A percentile compares a stretch with the other conserved stretches of the same genome.
Conservation (phyloP, 1,140 invertebrate genomes). For the Tetramorium simillimum region DNA sequence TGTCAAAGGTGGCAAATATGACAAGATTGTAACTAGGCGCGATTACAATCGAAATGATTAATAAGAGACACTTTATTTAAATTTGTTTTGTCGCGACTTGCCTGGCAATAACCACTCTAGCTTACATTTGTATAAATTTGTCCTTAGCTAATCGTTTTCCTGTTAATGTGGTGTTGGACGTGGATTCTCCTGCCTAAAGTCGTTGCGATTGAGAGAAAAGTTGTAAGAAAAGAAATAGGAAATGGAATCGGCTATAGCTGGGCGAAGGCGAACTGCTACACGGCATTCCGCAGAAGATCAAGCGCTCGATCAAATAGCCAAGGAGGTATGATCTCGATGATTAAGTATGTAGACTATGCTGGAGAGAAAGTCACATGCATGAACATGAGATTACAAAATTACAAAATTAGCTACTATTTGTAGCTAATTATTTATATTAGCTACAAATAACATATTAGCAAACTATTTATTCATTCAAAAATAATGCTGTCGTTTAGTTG, state of each 20-base stretch:
- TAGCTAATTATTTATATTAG: not conserved
- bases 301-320: slow-evolving; percentile 95
- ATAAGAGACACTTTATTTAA: not conserved
- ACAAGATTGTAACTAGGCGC: not conserved
- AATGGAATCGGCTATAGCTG: slow-evolving; percentile 89
- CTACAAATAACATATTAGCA: not conserved
- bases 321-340: slow-evolving; percentile 89
- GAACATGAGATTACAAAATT: slow-evolving; percentile 1
- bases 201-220: slow-evolving; percentile 39
- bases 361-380: not conserved
- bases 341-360: not conserved
- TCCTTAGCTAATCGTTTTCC: slow-evolving; percentile 60
- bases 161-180: slow-evolving; percentile 69
- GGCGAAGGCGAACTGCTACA: slow-evolving; percentile 89
- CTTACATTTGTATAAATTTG: slow-evolving; percentile 41
- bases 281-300: slow-evolving; percentile 94
- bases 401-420: not conserved
- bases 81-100: not conserved
- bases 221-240: slow-evolving; percentile 52
- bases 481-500: not conserved
- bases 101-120: not conserved
- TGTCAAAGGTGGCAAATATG: not conserved
- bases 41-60: not conserved
- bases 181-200: slow-evolving; percentile 55
- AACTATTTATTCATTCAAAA: not conserved